Base-by-base conservation (phyloP, 2,888 invertebrate species). In the Heliconius charithonia region DNA sequence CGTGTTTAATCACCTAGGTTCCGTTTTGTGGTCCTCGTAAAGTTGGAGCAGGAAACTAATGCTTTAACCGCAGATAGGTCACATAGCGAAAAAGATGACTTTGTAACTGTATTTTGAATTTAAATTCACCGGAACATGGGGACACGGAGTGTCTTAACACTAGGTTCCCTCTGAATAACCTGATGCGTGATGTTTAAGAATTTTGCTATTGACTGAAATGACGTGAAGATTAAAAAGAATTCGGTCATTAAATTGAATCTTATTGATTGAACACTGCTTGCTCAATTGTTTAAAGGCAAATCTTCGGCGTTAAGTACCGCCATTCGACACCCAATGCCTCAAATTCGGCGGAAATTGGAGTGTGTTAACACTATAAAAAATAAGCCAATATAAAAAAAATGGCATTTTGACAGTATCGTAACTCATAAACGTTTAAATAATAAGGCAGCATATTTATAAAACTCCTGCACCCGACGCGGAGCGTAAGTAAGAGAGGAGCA, bases 31-130 rank as follows among this genome's bases (percentile, higher is more conserved):
- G 85, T 82, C 75, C 67, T 83, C 83, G 83, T 87, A 87, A 86
- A 87, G 72, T 77, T 79, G 85, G 87, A 87, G 86, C 89, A 91
- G 92, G 93, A 92, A 91, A 93, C 93, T 93, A 89, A 92, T 89
- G 89, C 86, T 85, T 83, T 86, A 90, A 94, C 94, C 94, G 87
- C 94, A 93, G 91, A 86, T 90, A 86, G 92, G 92, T 91, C 91
- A 92, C 82, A 83, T 85, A 83, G 79, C 71, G 81, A 82, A 83
- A 82, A 75, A 77, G 78, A 81, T 80, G 78, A 79, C 82, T 81
- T 79, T 84, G 82, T 83, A 82, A 82, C 83, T 82, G 80, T 83
- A 81, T 79, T 72, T 81, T 29, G 76, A 59, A 29, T 6, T 41
- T 19, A 29, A 65, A n/a, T 32, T 22, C 3, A 19, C 2, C 4